Conservation (phyloP, 1,140 invertebrate genomes). For the Bombus vancouverensis region DNA sequence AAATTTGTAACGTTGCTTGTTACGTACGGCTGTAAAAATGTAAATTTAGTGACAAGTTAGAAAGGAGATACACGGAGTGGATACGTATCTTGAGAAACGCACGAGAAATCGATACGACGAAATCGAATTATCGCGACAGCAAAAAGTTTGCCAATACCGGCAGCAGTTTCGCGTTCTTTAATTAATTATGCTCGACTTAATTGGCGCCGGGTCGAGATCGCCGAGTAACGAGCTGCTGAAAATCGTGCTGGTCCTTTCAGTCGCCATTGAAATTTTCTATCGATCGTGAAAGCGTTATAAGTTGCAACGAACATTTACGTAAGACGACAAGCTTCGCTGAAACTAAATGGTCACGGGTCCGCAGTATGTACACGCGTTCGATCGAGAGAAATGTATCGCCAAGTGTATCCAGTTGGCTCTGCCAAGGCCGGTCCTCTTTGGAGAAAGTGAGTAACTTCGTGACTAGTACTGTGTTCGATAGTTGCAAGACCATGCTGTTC, state of each 20-base stretch:
- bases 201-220: not conserved
- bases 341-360: constrained; percentile 12
- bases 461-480: not conserved
- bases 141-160: not conserved
- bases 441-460: constrained; percentile 62
- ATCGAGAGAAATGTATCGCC: constrained; percentile 59
- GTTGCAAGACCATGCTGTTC: not conserved
- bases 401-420: constrained; percentile 55
- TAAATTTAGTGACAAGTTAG: not conserved
- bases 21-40: not conserved
- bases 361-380: constrained; percentile 28
- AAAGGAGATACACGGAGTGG: not conserved
- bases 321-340: constrained; percentile 35
- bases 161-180: not conserved
- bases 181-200: constrained; percentile 14
- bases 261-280: not conserved
- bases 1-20: no score
- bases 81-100: not conserved
- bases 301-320: constrained; percentile 40
- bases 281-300: constrained; percentile 40
- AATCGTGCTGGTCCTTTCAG: not conserved
- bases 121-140: not conserved
- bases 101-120: not conserved
- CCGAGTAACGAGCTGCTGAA: not conserved
- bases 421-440: constrained; percentile 55